Base-by-base conservation (phyloP, 1,140 invertebrate species). In the Chionoecetes opilio region DNA sequence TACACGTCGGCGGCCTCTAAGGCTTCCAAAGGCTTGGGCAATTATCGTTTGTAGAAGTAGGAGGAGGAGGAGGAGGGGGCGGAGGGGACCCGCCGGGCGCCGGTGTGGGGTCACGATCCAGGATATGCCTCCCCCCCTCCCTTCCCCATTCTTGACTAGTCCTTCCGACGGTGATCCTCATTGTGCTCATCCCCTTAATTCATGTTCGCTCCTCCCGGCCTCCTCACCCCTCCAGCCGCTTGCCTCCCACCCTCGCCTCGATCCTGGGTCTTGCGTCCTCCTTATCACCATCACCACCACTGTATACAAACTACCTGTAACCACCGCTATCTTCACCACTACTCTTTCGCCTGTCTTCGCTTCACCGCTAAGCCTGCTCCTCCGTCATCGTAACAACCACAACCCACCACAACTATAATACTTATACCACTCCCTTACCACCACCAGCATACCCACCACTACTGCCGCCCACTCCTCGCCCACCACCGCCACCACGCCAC, bases 31-130 rank as follows among this genome's bases (percentile, higher is more conserved):
- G 53, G 89, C 46, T 91, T 34, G 89, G 29, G 35, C 29, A 31
- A 75, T 91, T 91, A 91, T 75, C 46, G 46, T 34, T 91, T 31
- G 75, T 37, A 17, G 86, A 2, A 46, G 38, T n/a, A 53, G 88
- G 88, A 90, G 46, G 21, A 8, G 63, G 26, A n/a, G 63, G 63
- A 2, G 63, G n/a, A n/a, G 63, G 63, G 21, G 26, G 63, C 26
- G 63, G 63, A 26, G 63, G 63, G 63, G 63, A 75, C 63, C 38
- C 26, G 35, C 46, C 82, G 29, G 37, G 35, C 82, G 37, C 34
- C 53, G 34, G n/a, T 31, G 91, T 21, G 46, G 91, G 91, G 91
- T 92, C 91, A 84, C 82, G 91, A 92, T 92, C 91, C 91, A 92
- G 91, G 91, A 92, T 92, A 38, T 82, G 38, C 17, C 75, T 29